Evolutionary conservation across 35 echinoderm and acorn worm genomes (phyloP).

Genomic region (Lytechinus pictus): DNA sequence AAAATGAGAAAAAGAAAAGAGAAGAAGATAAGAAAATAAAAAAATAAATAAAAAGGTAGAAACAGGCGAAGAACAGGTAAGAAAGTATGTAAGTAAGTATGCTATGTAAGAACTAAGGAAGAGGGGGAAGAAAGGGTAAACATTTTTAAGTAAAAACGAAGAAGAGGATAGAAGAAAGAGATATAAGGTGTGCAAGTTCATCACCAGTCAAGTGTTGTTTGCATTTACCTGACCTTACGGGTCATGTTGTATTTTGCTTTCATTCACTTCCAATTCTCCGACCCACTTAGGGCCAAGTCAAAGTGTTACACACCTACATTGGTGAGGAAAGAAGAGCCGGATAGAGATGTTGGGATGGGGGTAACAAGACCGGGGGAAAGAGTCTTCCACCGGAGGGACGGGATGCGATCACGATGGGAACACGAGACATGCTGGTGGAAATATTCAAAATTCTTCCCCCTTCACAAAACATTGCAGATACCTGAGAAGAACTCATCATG

Average conservation of each 20-base stretch:
- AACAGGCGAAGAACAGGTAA: too few species aligned
- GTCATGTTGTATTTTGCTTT: slow-evolving; percentile 16
- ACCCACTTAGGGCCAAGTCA: neutral
- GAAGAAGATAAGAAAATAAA: too few species aligned
- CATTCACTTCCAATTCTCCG: slow-evolving; percentile 32
- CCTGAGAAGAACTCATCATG: too few species aligned
- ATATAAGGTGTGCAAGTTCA: neutral
- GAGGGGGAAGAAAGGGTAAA: too few species aligned
- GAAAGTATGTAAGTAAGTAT: too few species aligned
- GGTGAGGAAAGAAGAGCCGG: neutral
- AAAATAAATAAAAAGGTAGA: too few species aligned
- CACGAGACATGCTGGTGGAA: neutral
- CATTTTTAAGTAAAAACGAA: too few species aligned
- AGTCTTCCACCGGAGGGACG: neutral
- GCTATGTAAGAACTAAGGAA: too few species aligned
- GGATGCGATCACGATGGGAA: neutral
- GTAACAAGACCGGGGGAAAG: neutral
- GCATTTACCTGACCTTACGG: neutral
- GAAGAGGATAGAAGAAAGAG: neutral
- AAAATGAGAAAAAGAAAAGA: too few species aligned
- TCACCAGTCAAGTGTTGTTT: slow-evolving; percentile 21
- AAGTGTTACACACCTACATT: slow-evolving; percentile 35
- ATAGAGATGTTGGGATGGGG: neutral
- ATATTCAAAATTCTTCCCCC: neutral
- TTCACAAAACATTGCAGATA: neutral